A percentile compares a stretch with the other conserved stretches of the same genome.
Evolutionary conservation across 2,113 vertebrate genomes (phyloP).

Genomic region (Entomyzon cyanotis): DNA sequence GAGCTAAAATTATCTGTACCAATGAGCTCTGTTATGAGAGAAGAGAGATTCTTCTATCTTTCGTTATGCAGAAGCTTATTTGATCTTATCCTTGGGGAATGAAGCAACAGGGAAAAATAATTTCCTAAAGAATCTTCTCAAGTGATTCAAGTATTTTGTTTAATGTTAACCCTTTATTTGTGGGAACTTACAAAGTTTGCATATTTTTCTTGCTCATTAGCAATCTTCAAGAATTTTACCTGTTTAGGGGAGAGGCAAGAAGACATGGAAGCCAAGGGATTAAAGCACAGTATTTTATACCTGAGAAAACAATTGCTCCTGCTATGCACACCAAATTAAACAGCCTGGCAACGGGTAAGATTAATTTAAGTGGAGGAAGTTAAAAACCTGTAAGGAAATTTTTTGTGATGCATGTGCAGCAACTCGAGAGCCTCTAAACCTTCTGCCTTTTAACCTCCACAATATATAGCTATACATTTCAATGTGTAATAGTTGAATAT

Average conservation of each 20-base stretch:
- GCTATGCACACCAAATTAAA: not conserved
- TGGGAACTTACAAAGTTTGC: not conserved
- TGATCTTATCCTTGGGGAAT: constrained; percentile 40
- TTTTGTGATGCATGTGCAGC: not conserved
- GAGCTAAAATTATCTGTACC: not conserved
- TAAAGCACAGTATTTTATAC: not conserved
- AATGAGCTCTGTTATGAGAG: not conserved
- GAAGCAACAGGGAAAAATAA: constrained; percentile 15
- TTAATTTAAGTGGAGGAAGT: not conserved
- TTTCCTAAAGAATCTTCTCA: constrained; percentile 22
- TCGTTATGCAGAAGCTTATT: not conserved
- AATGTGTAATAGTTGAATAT: constrained; percentile 41
- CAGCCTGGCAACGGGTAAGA: not conserved
- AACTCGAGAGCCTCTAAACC: not conserved
- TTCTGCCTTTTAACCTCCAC: constrained; percentile 2
- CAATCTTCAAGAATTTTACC: not conserved
- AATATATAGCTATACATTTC: constrained; percentile 35
- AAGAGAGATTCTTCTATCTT: not conserved
- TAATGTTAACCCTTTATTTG: not conserved
- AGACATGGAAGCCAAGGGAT: not conserved
- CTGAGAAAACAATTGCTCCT: not conserved
- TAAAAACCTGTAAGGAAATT: not conserved
- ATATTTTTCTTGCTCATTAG: not conserved
- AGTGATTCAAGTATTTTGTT: not conserved
- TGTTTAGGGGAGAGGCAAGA: not conserved